Base-by-base conservation (phyloP, 2,113 vertebrate species). In the Typhlomys cinereus region DNA sequence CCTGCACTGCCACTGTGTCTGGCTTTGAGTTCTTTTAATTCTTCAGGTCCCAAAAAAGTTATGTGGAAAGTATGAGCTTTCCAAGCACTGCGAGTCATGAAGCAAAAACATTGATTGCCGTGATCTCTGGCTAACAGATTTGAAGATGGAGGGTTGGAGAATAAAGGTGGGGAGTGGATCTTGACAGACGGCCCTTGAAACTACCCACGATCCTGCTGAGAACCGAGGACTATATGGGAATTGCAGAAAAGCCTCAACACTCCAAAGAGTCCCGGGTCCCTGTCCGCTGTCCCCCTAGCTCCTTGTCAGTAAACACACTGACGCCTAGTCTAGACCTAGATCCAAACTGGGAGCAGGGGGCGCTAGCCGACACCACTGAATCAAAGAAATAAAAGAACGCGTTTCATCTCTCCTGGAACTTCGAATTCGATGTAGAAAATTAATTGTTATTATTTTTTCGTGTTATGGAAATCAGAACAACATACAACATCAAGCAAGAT, bases 261-360 rank as follows among this genome's bases (percentile, higher is more conserved):
- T n/a, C n/a, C 1, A 31, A 25, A 11, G 36, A 36, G 44, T 13
- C 59, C 29, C 52, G 50, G 10, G 36, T 20, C 48, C n/a, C 82
- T 7, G 18, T 25, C 21, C 17, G 3, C 4, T 13, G 18, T 17
- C 8, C 4, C n/a, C n/a, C n/a, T n/a, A n/a, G n/a, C n/a, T n/a
- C n/a, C n/a, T n/a, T n/a, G n/a, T n/a, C 44, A 66, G 54, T 73
- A 71, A 7, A 29, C 36, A 57, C n/a, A 0, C 18, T 1, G 17
- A 66, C 34, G 29, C 50, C 34, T 31, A 9, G 15, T 86, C 48
- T 31, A 34, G 31, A 69, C 62, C 54, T 9, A 54, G 15, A 4
- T 36, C 46, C 27, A 23, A 70, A 85, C 13, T 54, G 39, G 39
- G 5, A 4, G 7, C 0, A 2, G 4, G 18, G 4, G 2, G 4